phyloP scores from a whole-genome alignment of 2,113 vertebrate species.

The Leucosticte australis region DNA sequence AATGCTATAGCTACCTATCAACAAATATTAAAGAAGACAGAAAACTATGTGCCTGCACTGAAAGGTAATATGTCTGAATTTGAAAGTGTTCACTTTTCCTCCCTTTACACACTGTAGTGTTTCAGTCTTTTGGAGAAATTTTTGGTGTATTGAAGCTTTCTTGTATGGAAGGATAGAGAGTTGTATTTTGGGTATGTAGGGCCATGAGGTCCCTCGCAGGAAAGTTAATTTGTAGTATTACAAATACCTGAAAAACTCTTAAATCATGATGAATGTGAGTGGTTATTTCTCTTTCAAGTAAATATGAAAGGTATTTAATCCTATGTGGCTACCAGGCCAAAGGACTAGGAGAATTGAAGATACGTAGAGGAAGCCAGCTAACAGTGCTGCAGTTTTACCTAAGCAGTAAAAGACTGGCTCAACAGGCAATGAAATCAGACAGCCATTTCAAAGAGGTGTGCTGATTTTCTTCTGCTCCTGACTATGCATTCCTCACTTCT shows the following conservation, averaged over 20 bases:
- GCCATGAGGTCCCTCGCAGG: background rate
- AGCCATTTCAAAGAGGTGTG: background rate
- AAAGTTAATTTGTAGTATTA: background rate
- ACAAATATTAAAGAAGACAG: conserved; percentile 78
- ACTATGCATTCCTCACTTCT: background rate
- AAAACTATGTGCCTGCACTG: conserved; percentile 91
- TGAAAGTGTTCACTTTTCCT: background rate
- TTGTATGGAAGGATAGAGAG: background rate
- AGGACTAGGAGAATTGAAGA: background rate
- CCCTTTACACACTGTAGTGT: background rate
- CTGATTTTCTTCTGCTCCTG: background rate
- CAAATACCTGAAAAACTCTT: background rate
- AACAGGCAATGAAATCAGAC: background rate
- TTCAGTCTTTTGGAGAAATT: background rate
- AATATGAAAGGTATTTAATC: background rate
- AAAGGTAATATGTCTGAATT: conserved; percentile 81
- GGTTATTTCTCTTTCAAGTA: background rate
- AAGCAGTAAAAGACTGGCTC: background rate
- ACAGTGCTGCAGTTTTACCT: background rate
- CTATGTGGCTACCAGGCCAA: background rate
- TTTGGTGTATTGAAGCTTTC: background rate
- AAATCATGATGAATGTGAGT: background rate
- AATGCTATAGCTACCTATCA: conserved; percentile 86
- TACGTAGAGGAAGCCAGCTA: background rate
- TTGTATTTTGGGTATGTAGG: background rate